Evolutionary conservation across 1,140 invertebrate genomes (phyloP).

Genomic region (Drosophila obscura): DNA sequence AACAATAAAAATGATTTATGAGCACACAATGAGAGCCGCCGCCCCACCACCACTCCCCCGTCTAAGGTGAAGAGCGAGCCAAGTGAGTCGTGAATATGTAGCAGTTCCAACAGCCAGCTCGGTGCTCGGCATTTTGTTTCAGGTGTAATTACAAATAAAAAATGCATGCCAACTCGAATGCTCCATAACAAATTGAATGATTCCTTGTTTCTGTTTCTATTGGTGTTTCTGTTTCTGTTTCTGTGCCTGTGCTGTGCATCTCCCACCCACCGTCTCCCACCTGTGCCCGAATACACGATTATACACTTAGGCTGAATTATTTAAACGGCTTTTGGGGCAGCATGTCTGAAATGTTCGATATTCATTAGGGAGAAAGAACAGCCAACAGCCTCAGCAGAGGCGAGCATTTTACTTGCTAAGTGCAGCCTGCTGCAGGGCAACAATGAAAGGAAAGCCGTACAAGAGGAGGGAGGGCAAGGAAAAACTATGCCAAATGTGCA

Average conservation of each 20-base stretch:
- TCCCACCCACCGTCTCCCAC: too few species aligned
- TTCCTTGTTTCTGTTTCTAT: conserved; percentile 9
- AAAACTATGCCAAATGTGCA: conserved; percentile 56
- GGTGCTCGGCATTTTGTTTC: conserved; percentile 15
- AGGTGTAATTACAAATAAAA: conserved; percentile 50
- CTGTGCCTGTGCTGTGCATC: too few species aligned
- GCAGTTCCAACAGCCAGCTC: neutral
- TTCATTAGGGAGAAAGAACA: conserved; percentile 24
- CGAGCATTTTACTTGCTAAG: conserved; percentile 13
- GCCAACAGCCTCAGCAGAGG: conserved; percentile 1
- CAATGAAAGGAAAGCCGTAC: conserved; percentile 15
- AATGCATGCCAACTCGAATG: conserved; percentile 15
- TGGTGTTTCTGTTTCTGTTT: too few species aligned
- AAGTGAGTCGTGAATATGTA: conserved; percentile 13
- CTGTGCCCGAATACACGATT: conserved; percentile 21
- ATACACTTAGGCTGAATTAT: conserved; percentile 41
- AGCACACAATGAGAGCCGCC: conserved; percentile 31
- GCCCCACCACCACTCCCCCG: too few species aligned
- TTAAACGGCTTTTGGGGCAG: conserved; percentile 1
- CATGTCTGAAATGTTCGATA: conserved; percentile 15
- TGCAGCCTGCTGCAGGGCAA: conserved; percentile 23
- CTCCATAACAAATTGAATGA: conserved; percentile 6
- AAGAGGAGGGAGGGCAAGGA: conserved; percentile 8
- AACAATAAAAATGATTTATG: conserved; percentile 77
- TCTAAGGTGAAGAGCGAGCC: neutral